phyloP scores from a whole-genome alignment of 2,113 vertebrate genomes.

The Daphoenositta chrysoptera region DNA sequence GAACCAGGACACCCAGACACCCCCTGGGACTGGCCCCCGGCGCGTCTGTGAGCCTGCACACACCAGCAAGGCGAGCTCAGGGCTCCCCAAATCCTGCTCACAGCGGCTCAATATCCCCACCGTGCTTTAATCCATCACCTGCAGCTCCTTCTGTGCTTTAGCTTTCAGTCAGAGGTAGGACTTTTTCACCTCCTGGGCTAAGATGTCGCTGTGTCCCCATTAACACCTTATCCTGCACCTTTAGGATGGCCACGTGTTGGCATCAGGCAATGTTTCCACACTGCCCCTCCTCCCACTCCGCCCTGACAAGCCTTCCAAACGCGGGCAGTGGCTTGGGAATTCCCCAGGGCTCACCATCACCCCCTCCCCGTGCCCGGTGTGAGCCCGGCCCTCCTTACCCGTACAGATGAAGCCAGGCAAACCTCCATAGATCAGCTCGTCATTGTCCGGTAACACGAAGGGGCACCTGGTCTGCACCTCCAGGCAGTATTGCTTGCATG shows the following conservation, averaged over 20 bases:
- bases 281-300: neutral
- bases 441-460: slow-evolving; percentile 83
- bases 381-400: slow-evolving; percentile 65
- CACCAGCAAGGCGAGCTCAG: fast-evolving
- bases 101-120: fast-evolving
- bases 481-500: slow-evolving; percentile 86
- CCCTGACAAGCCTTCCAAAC: neutral
- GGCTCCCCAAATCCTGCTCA: neutral
- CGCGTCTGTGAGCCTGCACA: fast-evolving
- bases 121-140: neutral
- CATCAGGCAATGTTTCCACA: fast-evolving
- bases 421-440: slow-evolving; percentile 82
- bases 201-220: neutral
- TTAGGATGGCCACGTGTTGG: fast-evolving
- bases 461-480: slow-evolving; percentile 85
- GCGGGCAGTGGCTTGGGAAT: fast-evolving
- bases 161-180: neutral
- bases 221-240: no score
- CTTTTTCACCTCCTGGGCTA: neutral
- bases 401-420: slow-evolving; percentile 84
- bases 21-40: neutral
- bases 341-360: neutral
- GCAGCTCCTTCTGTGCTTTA: neutral
- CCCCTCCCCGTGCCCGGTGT: neutral
- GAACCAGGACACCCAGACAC: neutral